Evolutionary conservation across 2,113 vertebrate genomes (phyloP).

Genomic region (Channa maculata): DNA sequence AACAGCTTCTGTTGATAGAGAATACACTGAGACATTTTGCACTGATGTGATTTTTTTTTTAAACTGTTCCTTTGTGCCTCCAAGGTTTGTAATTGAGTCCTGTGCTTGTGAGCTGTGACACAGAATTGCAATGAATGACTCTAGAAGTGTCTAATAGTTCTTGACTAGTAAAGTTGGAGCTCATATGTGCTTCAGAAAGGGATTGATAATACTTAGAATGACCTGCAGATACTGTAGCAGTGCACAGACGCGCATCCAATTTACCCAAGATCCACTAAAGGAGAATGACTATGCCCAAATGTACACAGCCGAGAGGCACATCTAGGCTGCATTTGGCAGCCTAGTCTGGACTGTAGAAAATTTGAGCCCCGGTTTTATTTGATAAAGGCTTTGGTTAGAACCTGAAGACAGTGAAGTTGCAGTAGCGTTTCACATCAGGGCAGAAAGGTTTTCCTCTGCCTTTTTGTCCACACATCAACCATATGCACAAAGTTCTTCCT

Average conservation of each 20-base stretch:
- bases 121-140: not conserved
- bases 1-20: too few species aligned
- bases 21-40: too few species aligned
- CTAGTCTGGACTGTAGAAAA: slow-evolving; percentile 13
- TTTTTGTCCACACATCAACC: not conserved
- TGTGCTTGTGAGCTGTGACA: too few species aligned
- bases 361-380: slow-evolving; percentile 20
- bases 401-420: slow-evolving; percentile 2
- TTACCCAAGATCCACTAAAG: slow-evolving; percentile 2
- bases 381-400: slow-evolving; percentile 14
- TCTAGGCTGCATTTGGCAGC: slow-evolving; percentile 12
- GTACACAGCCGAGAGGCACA: not conserved
- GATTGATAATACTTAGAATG: not conserved
- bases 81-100: too few species aligned
- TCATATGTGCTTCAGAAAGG: not conserved
- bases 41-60: too few species aligned
- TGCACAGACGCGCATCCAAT: not conserved
- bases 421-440: not conserved
- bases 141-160: not conserved
- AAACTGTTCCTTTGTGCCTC: too few species aligned
- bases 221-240: not conserved
- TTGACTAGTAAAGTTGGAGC: not conserved
- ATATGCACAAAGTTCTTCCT: too few species aligned
- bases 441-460: not conserved
- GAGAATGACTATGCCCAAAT: not conserved